Percentiles rank a stretch among this genome's conserved stretches.
Evolutionary conservation across 1,140 invertebrate genomes (phyloP).

Genomic region (Habropoda laboriosa): DNA sequence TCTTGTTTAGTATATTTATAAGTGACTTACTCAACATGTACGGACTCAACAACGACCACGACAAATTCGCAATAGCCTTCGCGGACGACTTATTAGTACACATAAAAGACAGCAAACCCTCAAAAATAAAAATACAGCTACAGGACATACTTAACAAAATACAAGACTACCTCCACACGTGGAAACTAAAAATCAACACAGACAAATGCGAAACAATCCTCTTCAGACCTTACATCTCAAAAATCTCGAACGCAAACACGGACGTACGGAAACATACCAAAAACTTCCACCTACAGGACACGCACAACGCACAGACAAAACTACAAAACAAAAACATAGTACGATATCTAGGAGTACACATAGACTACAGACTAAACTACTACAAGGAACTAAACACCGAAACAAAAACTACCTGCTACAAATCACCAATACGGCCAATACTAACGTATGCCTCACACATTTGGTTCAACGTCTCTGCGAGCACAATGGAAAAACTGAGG

Average conservation of each 20-base stretch:
- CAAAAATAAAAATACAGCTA: neutral
- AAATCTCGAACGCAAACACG: neutral
- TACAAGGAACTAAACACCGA: neutral
- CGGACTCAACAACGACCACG: slow-evolving; percentile 5
- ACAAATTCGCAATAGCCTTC: slow-evolving; percentile 5
- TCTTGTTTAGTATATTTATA: slow-evolving; percentile 55
- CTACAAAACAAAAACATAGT: too few species aligned
- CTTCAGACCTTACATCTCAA: slow-evolving; percentile 34
- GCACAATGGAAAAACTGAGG: slow-evolving; percentile 43
- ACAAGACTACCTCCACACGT: slow-evolving; percentile 18
- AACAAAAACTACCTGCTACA: slow-evolving; percentile 44
- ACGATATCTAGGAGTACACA: too few species aligned
- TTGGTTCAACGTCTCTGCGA: slow-evolving; percentile 44
- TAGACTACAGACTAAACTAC: too few species aligned
- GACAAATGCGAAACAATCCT: slow-evolving; percentile 61
- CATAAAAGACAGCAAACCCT: neutral
- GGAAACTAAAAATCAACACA: slow-evolving; percentile 58
- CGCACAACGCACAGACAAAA: too few species aligned
- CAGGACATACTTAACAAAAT: slow-evolving; percentile 29
- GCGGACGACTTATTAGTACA: slow-evolving; percentile 52
- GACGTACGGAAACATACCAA: slow-evolving; percentile 8
- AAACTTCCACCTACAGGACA: slow-evolving; percentile 24
- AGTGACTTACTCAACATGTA: slow-evolving; percentile 19
- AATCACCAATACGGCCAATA: slow-evolving; percentile 33
- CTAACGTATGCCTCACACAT: slow-evolving; percentile 39